A percentile compares a stretch with the other conserved stretches of the same genome.
Evolutionary conservation across 1,140 invertebrate genomes (phyloP).

Genomic region (Probaryconus sp.): DNA sequence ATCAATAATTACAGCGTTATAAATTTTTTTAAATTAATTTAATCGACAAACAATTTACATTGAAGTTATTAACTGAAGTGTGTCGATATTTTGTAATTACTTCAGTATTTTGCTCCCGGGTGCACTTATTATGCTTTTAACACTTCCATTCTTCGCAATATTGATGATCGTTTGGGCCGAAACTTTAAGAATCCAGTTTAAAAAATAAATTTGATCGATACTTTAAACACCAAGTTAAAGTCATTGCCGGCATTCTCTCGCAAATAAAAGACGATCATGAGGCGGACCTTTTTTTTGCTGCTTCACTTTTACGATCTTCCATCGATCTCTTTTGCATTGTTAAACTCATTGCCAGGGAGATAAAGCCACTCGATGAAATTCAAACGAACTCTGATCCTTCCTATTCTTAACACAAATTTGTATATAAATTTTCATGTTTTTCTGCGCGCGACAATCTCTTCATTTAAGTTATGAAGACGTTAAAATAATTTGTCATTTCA

Average conservation of each 20-base stretch:
- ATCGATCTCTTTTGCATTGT: conserved; percentile 17
- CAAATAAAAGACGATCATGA: conserved; percentile 3
- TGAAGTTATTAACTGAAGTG: too few relatives aligned
- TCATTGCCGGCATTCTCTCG: conserved; percentile 8
- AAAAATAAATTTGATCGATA: conserved; percentile 22
- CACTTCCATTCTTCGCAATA: not conserved
- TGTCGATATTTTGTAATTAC: too few relatives aligned
- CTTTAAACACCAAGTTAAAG: conserved; percentile 3
- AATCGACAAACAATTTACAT: too few relatives aligned
- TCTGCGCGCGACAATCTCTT: too few relatives aligned
- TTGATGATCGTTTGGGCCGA: not conserved
- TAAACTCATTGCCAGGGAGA: conserved; percentile 14
- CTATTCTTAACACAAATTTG: conserved; percentile 2
- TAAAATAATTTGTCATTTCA: too few relatives aligned
- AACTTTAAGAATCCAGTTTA: conserved; percentile 14
- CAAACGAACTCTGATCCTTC: conserved; percentile 11
- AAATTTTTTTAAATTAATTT: too few relatives aligned
- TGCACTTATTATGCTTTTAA: conserved; percentile 2
- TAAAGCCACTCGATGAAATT: conserved; percentile 23
- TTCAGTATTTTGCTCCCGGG: too few relatives aligned
- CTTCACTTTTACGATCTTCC: conserved; percentile 7
- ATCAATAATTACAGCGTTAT: too few relatives aligned
- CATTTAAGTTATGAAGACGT: too few relatives aligned
- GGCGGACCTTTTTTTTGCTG: not conserved
- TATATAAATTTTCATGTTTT: too few relatives aligned